Conservation (phyloP, 2,888 invertebrate species). For the Hydrotaea diabolus region DNA sequence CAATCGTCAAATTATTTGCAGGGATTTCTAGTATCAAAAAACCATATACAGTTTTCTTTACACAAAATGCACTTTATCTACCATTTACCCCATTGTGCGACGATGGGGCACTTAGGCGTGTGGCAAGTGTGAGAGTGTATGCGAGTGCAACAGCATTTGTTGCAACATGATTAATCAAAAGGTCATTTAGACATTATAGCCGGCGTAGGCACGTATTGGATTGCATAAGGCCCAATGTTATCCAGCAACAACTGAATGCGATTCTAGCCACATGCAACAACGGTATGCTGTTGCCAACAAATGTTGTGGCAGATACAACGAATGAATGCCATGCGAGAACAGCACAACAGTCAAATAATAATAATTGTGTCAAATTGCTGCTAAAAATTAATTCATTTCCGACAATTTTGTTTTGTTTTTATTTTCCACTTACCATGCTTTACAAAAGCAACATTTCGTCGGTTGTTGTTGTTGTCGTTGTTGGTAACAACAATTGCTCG, state of each 20-base stretch:
- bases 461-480: not conserved
- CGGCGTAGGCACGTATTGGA: slow-evolving; percentile 52
- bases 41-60: too few relatives aligned
- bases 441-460: not conserved
- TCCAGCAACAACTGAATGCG: not conserved
- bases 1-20: too few relatives aligned
- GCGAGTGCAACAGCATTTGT: slow-evolving; percentile 4
- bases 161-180: slow-evolving; percentile 67
- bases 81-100: not conserved
- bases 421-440: not conserved
- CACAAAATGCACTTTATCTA: not conserved
- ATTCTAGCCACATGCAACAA: not conserved
- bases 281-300: slow-evolving; percentile 25
- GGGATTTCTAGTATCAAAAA: too few relatives aligned
- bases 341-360: slow-evolving; percentile 30
- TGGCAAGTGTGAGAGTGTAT: slow-evolving; percentile 9
- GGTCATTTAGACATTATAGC: slow-evolving; percentile 57
- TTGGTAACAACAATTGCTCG: not conserved
- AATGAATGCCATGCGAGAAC: slow-evolving; percentile 1
- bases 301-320: slow-evolving; percentile 45
- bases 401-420: slow-evolving; percentile 57
- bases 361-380: slow-evolving; percentile 70
- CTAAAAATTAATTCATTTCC: slow-evolving; percentile 70
- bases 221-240: slow-evolving; percentile 58
- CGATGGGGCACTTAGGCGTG: not conserved